Percentiles rank a stretch among this genome's conserved stretches.
Conservation (phyloP, 2,113 vertebrate genomes). For the Lathamus discolor region DNA sequence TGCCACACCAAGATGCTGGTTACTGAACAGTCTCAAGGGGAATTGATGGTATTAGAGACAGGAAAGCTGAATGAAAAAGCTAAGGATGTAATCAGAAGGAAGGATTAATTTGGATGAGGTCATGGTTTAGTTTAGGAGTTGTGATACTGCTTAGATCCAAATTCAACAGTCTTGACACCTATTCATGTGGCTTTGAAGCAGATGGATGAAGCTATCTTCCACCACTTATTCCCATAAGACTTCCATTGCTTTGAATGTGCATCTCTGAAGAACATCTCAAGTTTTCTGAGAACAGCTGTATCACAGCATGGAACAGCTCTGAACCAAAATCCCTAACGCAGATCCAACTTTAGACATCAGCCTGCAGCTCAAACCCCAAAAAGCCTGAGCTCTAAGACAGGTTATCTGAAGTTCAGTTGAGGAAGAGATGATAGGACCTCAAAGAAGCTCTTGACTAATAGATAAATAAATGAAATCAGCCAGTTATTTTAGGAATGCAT, state of each 20-base stretch:
- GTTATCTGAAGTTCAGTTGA: neutral
- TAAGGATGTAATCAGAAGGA: neutral
- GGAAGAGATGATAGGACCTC: neutral
- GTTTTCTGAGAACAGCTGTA: neutral
- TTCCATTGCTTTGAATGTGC: neutral
- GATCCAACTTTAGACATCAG: neutral
- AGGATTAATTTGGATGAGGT: neutral
- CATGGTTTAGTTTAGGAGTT: neutral
- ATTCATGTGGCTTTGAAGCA: neutral
- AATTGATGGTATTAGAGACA: fast-evolving
- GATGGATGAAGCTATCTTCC: neutral
- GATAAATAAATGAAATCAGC: neutral
- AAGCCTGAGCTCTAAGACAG: neutral
- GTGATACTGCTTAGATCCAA: neutral
- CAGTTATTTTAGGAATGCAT: neutral
- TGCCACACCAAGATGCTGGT: neutral
- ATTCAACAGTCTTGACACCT: neutral
- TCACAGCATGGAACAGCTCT: neutral
- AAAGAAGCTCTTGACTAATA: neutral
- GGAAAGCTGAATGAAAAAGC: neutral
- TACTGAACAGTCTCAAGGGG: neutral
- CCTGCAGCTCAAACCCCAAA: neutral
- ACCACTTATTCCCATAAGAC: neutral
- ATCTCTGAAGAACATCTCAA: neutral
- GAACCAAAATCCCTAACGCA: neutral